Percentiles rank a stretch among this genome's conserved stretches.
Evolutionary conservation across 2,797 vertebrate species (phyloP).

Genomic region (Caiman crocodilus): DNA sequence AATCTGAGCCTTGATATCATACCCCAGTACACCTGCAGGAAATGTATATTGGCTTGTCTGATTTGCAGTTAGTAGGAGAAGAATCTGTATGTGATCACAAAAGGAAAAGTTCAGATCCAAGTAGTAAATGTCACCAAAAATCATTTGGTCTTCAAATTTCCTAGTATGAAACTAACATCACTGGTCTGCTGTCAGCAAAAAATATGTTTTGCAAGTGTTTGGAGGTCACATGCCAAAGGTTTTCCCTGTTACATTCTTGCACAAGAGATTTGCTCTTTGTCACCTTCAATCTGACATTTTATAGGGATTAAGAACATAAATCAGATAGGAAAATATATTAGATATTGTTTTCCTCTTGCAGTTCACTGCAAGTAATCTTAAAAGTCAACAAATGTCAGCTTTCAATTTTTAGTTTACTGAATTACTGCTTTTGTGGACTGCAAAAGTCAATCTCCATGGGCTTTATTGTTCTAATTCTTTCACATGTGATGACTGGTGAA

Average conservation of each 20-base stretch:
- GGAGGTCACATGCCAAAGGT: background rate
- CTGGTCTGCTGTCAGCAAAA: constrained; percentile 53
- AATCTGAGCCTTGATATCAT: background rate
- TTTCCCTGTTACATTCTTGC: constrained; percentile 46
- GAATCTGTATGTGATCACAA: background rate
- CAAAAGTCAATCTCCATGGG: constrained; percentile 11
- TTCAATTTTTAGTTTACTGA: constrained; percentile 72
- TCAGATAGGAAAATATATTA: constrained; percentile 52
- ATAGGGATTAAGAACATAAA: constrained; percentile 55
- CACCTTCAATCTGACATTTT: constrained; percentile 76
- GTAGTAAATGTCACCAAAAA: constrained; percentile 72
- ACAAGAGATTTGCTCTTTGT: constrained; percentile 47
- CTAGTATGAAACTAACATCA: constrained; percentile 15
- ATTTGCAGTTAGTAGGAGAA: background rate
- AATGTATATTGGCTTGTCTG: background rate
- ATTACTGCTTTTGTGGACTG: constrained; percentile 37
- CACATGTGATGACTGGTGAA: background rate
- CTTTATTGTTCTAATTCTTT: constrained; percentile 61
- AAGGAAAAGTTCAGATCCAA: constrained; percentile 15
- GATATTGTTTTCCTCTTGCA: constrained; percentile 42
- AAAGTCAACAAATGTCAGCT: constrained; percentile 72
- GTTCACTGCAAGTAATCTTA: constrained; percentile 61
- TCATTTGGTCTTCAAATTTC: constrained; percentile 57
- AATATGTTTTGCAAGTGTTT: constrained; percentile 45
- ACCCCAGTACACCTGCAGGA: background rate